A percentile compares a stretch with the other conserved stretches of the same genome.
Conservation (phyloP, 2,888 invertebrate species). For the Drepanosiphum platanoidis region DNA sequence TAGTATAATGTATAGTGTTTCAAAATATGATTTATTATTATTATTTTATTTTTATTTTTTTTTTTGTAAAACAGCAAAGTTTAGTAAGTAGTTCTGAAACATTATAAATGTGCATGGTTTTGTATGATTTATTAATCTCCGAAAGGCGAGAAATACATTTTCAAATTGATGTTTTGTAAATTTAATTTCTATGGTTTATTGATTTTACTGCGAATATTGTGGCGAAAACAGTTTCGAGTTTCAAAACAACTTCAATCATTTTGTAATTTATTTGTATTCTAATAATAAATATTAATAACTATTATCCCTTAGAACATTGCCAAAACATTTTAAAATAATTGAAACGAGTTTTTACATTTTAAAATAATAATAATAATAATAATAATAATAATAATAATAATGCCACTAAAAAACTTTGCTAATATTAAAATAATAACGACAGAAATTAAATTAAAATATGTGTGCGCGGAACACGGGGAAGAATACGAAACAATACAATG, state of each 20-base stretch:
- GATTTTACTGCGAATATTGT: background rate
- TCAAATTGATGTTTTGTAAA: conserved; percentile 14
- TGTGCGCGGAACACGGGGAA: no score
- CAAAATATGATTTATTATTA: no score
- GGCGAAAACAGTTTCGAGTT: conserved; percentile 25
- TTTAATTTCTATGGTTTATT: conserved; percentile 28
- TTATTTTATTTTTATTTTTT: background rate
- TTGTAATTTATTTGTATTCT: conserved; percentile 39
- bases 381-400: no score
- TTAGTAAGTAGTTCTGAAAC: background rate
- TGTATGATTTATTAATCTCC: conserved; percentile 29
- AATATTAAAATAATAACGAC: conserved; percentile 7
- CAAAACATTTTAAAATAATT: conserved; percentile 25
- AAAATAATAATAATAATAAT: background rate
- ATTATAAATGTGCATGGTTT: background rate
- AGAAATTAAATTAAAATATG: no score
- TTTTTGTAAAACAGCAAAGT: background rate
- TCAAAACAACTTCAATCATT: conserved; percentile 39
- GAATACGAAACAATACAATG: background rate
- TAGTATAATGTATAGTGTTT: no score
- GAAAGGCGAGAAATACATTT: conserved; percentile 7
- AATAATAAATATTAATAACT: conserved; percentile 48
- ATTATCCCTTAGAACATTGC: conserved; percentile 8
- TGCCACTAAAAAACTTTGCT: background rate
- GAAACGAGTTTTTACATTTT: conserved; percentile 17